Evolutionary conservation across 2,888 invertebrate species (phyloP), one percentile per base, ranked within the genome.

Genomic region (Lapara coniferarum): DNA sequence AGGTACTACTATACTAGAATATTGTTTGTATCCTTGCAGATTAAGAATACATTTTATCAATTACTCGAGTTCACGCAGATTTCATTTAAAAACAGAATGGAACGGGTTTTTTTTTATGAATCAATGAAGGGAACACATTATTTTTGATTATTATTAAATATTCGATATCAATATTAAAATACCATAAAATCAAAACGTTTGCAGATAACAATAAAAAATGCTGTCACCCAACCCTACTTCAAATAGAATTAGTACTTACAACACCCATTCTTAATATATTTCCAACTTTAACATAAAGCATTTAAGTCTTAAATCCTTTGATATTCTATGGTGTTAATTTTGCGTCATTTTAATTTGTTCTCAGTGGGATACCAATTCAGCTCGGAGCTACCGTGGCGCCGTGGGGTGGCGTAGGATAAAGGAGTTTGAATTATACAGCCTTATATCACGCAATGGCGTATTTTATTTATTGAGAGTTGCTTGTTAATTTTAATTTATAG

Each of bases 311-410:
- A 49, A 63, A 49, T 69, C 25, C 37, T 63, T 19, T 52, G 10
- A 46, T 8, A 53, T 10, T 1, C 12, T 16, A 44, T 19, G 37
- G 53, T 68, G 58, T 68, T 68, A 63, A 69, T 63, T 63, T 46
- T 69, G 79, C 79, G 70, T 75, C 69, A 69, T 77, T 81, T 84
- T 83, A 86, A 87, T 87, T 86, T 79, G 81, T 78, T 83, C 86
- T 71, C 85, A 51, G 82, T 73, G 73, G 85, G 86, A 81, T 75
- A 81, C 81, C 82, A 75, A 78, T 77, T 76, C 73, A 75, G 77
- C 77, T 76, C 74, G 71, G 76, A 80, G 79, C 81, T 82, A 81
- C 79, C 73, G 75, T 49, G 37, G 68, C 53, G 68, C 25, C 30
- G 46, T 16, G 44, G 16, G 6, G 63, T 46, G 63, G 49, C 37